These are phyloP conservation scores for Montipora sp. DNA, from an alignment of 64 coral and sea anemone genomes.

Conservation along the genomic window DNA sequence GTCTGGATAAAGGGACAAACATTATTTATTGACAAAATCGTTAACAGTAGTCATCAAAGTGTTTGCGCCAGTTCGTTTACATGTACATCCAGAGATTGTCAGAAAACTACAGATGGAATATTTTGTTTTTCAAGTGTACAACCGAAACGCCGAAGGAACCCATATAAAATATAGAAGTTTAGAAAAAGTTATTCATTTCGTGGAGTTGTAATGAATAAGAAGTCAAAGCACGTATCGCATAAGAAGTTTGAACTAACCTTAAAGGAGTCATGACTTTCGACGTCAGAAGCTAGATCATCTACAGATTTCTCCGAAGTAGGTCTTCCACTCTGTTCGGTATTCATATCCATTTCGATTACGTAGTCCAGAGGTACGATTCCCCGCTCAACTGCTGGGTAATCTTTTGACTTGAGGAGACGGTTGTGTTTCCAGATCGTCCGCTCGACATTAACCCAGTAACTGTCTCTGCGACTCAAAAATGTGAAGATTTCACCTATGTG, in stretches of 20 bases:
- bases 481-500: conserved; percentile 93
- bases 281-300: background rate
- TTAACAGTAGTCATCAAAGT: too few relatives aligned
- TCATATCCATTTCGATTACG: conserved; percentile 83
- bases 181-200: too few relatives aligned
- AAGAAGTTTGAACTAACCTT: background rate
- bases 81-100: too few relatives aligned
- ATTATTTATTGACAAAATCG: too few relatives aligned
- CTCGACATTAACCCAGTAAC: conserved; percentile 89
- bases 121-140: too few relatives aligned
- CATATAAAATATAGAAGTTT: background rate
- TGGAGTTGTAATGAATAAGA: too few relatives aligned
- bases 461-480: conserved; percentile 85
- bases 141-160: background rate
- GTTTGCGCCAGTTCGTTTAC: too few relatives aligned
- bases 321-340: conserved; percentile 23
- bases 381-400: conserved; percentile 73
- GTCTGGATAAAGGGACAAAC: too few relatives aligned
- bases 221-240: background rate
- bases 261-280: conserved; percentile 44
- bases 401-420: conserved; percentile 67
- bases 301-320: background rate
- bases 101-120: too few relatives aligned
- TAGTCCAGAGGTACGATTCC: conserved; percentile 88
- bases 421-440: conserved; percentile 83